These are phyloP conservation scores for Oryzias melastigma DNA, from an alignment of 2,113 vertebrate species.

Conservation along the genomic window DNA sequence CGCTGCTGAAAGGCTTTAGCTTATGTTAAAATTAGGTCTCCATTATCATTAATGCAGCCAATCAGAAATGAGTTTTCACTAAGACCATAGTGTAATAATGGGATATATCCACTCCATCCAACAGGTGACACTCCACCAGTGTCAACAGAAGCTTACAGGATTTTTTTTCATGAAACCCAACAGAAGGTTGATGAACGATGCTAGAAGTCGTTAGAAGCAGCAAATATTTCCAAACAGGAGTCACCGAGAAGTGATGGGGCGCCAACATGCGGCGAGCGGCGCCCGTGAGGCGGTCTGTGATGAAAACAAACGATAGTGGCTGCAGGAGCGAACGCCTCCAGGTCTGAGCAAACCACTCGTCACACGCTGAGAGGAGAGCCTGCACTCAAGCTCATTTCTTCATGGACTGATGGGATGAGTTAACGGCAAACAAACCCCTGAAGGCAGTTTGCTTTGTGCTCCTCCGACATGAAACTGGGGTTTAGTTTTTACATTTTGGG, in stretches of 20 bases:
- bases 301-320: neutral
- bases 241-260: neutral
- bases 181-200: no score
- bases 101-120: no score
- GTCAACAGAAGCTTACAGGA: no score
- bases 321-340: conserved; percentile 1
- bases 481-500: neutral
- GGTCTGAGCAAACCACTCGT: conserved; percentile 20
- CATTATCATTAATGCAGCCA: no score
- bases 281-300: neutral
- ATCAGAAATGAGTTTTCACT: no score
- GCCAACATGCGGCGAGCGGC: neutral
- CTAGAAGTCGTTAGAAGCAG: no score
- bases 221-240: no score
- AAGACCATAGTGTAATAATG: no score
- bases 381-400: conserved; percentile 17
- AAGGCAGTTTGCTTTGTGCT: neutral
- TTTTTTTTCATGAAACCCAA: no score
- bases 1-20: no score
- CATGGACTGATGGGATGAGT: conserved; percentile 1
- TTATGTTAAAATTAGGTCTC: no score
- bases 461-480: neutral
- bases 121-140: no score
- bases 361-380: conserved; percentile 15
- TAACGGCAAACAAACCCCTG: conserved; percentile 1